Evolutionary conservation across 2,888 invertebrate species (phyloP).

Genomic region (Apamea epomidion): DNA sequence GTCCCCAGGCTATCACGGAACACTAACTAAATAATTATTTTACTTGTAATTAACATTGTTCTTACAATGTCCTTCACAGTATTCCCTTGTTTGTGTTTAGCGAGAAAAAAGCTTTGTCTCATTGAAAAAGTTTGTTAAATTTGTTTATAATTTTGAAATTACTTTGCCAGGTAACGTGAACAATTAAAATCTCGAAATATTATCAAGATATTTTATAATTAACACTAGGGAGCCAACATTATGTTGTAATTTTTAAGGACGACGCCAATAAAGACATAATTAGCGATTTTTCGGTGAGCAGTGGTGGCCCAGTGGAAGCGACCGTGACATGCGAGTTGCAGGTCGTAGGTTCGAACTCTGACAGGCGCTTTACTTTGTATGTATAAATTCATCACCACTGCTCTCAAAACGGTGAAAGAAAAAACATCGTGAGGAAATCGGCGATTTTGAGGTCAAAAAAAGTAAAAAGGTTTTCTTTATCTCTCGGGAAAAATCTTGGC

Average conservation of each 20-base stretch:
- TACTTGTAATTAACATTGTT: neutral
- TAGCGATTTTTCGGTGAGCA: too few species aligned
- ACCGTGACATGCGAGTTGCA: too few species aligned
- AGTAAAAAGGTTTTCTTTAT: too few species aligned
- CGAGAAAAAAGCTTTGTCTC: neutral
- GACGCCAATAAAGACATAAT: neutral
- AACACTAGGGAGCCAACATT: neutral
- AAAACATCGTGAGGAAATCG: too few species aligned
- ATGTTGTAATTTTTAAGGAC: neutral
- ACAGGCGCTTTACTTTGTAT: too few species aligned
- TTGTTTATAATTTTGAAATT: neutral
- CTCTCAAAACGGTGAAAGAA: too few species aligned
- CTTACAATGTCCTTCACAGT: neutral
- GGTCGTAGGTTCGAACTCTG: too few species aligned
- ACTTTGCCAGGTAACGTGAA: neutral
- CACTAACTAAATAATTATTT: neutral
- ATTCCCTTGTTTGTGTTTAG: neutral
- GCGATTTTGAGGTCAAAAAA: too few species aligned
- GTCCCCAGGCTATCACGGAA: neutral
- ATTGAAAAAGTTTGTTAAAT: neutral
- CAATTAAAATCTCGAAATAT: neutral
- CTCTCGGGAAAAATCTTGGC: too few species aligned
- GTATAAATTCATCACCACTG: too few species aligned
- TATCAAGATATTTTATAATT: neutral
- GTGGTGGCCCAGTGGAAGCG: too few species aligned